A percentile compares a stretch with the other conserved stretches of the same genome.
These are phyloP conservation scores for Siderastrea radians DNA, from an alignment of 92 coral and sea anemone genomes.

Conservation along the genomic window DNA sequence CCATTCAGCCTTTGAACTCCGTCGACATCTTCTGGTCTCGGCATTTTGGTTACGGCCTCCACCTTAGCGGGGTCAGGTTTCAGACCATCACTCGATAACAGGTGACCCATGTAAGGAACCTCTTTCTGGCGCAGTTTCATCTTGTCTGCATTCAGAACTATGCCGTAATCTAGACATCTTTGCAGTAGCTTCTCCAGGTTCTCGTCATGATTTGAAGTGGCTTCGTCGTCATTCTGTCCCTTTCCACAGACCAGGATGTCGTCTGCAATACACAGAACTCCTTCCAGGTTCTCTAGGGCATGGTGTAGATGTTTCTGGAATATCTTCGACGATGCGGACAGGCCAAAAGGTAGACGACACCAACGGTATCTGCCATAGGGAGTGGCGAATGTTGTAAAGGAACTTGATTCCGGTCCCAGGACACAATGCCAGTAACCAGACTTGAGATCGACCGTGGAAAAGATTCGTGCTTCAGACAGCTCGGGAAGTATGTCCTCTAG, in stretches of 20 bases:
- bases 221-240: slow-evolving; percentile 44
- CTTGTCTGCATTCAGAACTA: slow-evolving; percentile 58
- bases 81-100: slow-evolving; percentile 36
- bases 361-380: slow-evolving; percentile 62
- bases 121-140: slow-evolving; percentile 45
- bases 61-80: slow-evolving; percentile 38
- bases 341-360: slow-evolving; percentile 57
- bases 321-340: slow-evolving; percentile 58
- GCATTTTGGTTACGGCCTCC: slow-evolving; percentile 64
- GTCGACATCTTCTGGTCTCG: slow-evolving; percentile 49
- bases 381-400: slow-evolving; percentile 14
- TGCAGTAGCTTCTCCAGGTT: slow-evolving; percentile 37
- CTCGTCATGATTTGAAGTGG: slow-evolving; percentile 38
- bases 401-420: neutral
- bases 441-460: slow-evolving; percentile 49
- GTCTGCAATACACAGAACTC: slow-evolving; percentile 57
- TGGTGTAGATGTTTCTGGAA: slow-evolving; percentile 64
- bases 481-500: too few species aligned
- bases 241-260: slow-evolving; percentile 60
- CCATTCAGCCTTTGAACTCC: slow-evolving; percentile 45
- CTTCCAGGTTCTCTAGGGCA: slow-evolving; percentile 63
- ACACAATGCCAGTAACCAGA: slow-evolving; percentile 72
- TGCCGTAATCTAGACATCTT: slow-evolving; percentile 51
- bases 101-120: slow-evolving; percentile 65
- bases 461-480: neutral